These are phyloP conservation scores for Temnopleurus reevesii DNA, from an alignment of 53 echinoderm and acorn worm genomes.

Conservation along the genomic window DNA sequence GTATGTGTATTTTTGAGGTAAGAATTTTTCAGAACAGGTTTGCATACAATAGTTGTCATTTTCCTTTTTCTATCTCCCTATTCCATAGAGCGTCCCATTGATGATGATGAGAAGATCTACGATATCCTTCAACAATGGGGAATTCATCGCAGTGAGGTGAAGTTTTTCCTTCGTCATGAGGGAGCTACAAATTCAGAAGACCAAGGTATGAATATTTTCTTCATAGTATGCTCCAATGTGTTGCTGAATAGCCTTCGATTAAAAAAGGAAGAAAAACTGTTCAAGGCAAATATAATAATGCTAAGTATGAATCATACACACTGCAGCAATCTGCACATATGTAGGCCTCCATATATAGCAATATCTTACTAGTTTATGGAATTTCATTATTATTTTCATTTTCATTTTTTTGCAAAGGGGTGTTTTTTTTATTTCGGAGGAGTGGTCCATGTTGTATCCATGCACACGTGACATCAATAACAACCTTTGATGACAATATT, in stretches of 20 bases:
- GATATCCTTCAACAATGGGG: slow-evolving; percentile 92
- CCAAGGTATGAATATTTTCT: slow-evolving; percentile 49
- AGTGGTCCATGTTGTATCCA: neutral
- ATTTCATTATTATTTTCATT: no score
- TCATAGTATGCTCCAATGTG: no score
- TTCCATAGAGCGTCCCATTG: slow-evolving; percentile 78
- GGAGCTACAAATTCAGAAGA: slow-evolving; percentile 61
- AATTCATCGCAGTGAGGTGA: slow-evolving; percentile 83
- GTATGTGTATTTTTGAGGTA: no score
- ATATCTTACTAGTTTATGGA: no score
- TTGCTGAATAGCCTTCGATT: no score
- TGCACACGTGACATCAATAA: neutral
- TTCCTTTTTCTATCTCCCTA: neutral
- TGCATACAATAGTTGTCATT: no score
- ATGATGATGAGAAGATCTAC: slow-evolving; percentile 79
- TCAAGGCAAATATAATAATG: no score
- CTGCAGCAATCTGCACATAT: neutral
- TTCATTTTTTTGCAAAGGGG: no score
- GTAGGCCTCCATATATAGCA: no score
- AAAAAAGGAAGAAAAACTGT: no score
- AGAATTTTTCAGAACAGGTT: no score
- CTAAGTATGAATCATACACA: no score
- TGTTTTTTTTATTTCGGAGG: neutral
- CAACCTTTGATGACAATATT: neutral
- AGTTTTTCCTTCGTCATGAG: slow-evolving; percentile 90